Conservation (phyloP, 2,888 invertebrate genomes). For the Dasysyrphus albostriatus region DNA sequence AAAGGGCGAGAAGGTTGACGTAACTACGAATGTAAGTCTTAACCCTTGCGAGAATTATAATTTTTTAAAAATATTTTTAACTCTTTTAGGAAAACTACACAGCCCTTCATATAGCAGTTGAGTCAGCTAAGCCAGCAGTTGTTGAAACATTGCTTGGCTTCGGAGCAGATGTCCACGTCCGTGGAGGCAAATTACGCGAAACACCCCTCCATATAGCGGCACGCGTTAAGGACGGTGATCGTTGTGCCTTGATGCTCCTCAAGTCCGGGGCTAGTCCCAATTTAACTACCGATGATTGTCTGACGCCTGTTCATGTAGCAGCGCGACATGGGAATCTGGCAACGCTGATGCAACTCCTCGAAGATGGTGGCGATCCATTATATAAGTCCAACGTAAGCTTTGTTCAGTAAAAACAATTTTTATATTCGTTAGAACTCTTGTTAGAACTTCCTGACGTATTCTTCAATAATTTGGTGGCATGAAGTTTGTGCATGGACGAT, state of each 20-base stretch:
- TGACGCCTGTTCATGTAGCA: conserved; percentile 98
- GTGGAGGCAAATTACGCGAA: conserved; percentile 94
- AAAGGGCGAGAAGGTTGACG: conserved; percentile 98
- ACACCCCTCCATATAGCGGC: conserved; percentile 99
- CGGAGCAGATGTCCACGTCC: conserved; percentile 98
- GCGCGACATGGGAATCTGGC: conserved; percentile 95
- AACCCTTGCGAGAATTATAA: not conserved
- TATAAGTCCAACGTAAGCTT: conserved; percentile 92
- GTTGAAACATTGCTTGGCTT: conserved; percentile 98
- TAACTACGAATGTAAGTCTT: conserved; percentile 93
- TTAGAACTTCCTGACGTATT: no score
- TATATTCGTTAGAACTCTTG: no score
- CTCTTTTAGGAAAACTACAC: conserved; percentile 95
- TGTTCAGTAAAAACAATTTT: not conserved
- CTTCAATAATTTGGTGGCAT: no score
- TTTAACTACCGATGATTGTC: conserved; percentile 96
- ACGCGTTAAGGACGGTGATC: conserved; percentile 94
- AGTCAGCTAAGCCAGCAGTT: conserved; percentile 96
- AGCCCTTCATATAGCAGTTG: conserved; percentile 98
- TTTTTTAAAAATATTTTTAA: not conserved
- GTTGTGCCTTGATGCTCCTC: conserved; percentile 97
- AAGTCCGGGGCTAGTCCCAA: conserved; percentile 99
- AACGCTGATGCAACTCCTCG: conserved; percentile 93
- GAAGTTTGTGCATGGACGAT: no score
- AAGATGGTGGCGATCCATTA: conserved; percentile 97